A percentile compares a stretch with the other conserved stretches of the same genome.
phyloP scores from a whole-genome alignment of 2,888 invertebrate species.

The Chloroclysta siterata region DNA sequence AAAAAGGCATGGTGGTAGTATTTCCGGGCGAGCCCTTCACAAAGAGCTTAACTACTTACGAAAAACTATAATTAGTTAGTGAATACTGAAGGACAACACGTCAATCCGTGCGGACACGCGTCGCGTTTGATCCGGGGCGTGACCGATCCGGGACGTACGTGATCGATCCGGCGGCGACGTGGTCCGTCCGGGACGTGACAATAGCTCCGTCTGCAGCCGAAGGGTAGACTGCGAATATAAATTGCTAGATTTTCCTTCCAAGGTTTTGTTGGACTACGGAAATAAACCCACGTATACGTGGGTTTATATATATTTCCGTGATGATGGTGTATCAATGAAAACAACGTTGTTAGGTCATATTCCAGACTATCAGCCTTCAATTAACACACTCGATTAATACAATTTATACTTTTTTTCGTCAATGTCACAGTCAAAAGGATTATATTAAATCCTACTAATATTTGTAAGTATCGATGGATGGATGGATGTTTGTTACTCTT shows the following conservation, averaged over 20 bases:
- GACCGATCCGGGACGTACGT: constrained; percentile 42
- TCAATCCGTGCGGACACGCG: background rate
- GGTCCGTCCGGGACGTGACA: constrained; percentile 41
- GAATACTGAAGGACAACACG: background rate
- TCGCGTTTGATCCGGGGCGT: constrained; percentile 6
- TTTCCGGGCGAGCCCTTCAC: no score
- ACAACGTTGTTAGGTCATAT: no score
- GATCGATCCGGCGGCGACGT: constrained; percentile 51
- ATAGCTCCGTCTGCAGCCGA: constrained; percentile 9
- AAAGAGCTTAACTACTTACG: no score
- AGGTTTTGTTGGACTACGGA: constrained; percentile 5
- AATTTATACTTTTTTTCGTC: no score
- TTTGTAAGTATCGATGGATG: no score
- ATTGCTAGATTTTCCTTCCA: constrained; percentile 18
- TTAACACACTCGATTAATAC: no score
- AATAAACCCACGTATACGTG: background rate
- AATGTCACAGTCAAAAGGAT: no score
- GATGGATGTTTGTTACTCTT: no score
- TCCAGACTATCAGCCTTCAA: no score
- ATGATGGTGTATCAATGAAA: background rate
- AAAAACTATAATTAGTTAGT: no score
- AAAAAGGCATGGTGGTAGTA: no score
- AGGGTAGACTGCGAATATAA: constrained; percentile 27
- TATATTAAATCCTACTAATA: no score
- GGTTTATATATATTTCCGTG: background rate